These are phyloP conservation scores for Sebastes oblongus DNA, from an alignment of 2,797 vertebrate species.

Conservation along the genomic window DNA sequence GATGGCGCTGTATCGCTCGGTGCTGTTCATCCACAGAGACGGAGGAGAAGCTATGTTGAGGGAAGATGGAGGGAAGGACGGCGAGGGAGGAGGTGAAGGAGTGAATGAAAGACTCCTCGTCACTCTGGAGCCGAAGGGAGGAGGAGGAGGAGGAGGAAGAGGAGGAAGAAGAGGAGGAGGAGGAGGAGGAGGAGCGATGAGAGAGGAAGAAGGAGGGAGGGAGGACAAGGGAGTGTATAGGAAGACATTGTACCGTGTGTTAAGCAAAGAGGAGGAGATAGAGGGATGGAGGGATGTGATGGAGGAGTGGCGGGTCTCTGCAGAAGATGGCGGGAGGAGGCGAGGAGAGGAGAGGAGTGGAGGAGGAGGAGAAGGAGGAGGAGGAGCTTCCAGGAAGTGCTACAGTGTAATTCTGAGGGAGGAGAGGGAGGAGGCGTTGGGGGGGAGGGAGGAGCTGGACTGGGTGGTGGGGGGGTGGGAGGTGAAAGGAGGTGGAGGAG, in stretches of 20 bases:
- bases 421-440: conserved; percentile 31
- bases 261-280: conserved; percentile 49
- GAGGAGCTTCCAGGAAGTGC: conserved; percentile 40
- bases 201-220: background rate
- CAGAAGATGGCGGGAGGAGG: background rate
- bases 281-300: conserved; percentile 56
- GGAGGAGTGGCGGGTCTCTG: conserved; percentile 37
- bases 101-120: background rate
- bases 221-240: conserved; percentile 34
- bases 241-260: conserved; percentile 42
- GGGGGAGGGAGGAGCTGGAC: conserved; percentile 32
- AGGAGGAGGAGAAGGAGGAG: background rate
- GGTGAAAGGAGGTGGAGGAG: conserved; percentile 23
- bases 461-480: conserved; percentile 74
- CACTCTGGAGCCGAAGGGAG: background rate
- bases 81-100: background rate
- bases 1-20: conserved; percentile 51
- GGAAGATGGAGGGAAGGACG: background rate
- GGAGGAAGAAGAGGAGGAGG: background rate
- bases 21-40: conserved; percentile 60
- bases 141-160: background rate
- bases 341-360: background rate
- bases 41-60: background rate
- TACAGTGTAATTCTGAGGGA: conserved; percentile 71
- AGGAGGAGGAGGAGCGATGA: background rate